Evolutionary conservation across 2,888 invertebrate genomes (phyloP), one percentile per base, ranked within the genome.

Genomic region (Schizaphis graminum): DNA sequence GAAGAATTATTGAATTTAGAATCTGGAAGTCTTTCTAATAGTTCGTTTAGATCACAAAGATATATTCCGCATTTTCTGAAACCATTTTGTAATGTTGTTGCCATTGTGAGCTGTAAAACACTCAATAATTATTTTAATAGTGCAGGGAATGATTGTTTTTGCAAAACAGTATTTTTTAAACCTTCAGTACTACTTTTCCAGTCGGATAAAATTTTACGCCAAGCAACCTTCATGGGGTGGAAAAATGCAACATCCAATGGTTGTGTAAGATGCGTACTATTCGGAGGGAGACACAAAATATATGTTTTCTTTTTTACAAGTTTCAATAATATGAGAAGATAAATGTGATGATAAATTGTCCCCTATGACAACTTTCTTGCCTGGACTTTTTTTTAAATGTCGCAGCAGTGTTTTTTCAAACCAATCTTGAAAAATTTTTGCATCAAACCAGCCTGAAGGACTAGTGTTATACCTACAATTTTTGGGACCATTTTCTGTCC

Each of bases 261-360:
- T 16, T 93, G 93, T 7, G 84, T 35, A 0, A 89, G 57, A 41
- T 93, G 93, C 35, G 93, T 94, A 8, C 90, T 47, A n/a, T 89
- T 94, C 0, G 90, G 56, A 16, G 94, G 94, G 1, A 94, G 56
- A 13, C 84, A 94, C 67, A 44, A 90, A 90, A 16, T 57, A 53
- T 57, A 94, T 94, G 56, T 90, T 41, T 47, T 57, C 24, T 49
- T 84, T n/a, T 67, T 94, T 86, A 47, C 86, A 94, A 4, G 0
- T 56, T 26, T 90, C 67, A 41, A 94, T 77, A 21, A 94, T 47
- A 44, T 41, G 3, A 26, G 56, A 13, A 44, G 90, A 61, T 44
- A 94, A 35, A 56, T 91, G 94, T 13, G 49, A 86, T 4, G 91
- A n/a, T 8, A 94, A 67, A n/a, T 94, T 94, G 13, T 91, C 94